These are phyloP conservation scores for Pelusios castaneus DNA, from an alignment of 2,113 vertebrate genomes.

Conservation along the genomic window DNA sequence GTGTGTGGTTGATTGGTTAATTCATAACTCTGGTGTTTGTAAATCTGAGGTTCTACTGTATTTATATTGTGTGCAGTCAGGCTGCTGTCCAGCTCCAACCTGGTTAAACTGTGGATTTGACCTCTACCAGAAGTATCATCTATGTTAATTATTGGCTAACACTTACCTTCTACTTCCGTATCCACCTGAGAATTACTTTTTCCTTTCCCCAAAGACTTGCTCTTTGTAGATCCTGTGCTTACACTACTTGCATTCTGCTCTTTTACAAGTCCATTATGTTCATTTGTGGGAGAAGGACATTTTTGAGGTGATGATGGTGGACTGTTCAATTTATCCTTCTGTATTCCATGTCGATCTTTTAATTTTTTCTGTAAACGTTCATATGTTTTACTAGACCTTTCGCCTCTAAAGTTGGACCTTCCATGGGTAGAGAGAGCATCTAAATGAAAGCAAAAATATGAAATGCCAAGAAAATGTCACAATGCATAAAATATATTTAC, in stretches of 20 bases:
- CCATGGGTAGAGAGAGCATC: slow-evolving; percentile 90
- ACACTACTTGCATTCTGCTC: slow-evolving; percentile 74
- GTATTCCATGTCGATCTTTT: slow-evolving; percentile 91
- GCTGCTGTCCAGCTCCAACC: neutral
- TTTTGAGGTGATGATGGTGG: slow-evolving; percentile 93
- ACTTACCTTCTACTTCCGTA: slow-evolving; percentile 72
- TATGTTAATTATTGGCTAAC: neutral
- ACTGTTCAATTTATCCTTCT: slow-evolving; percentile 89
- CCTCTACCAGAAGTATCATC: neutral
- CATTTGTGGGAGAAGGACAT: slow-evolving; percentile 81
- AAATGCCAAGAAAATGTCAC: neutral
- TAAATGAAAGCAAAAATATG: slow-evolving; percentile 64
- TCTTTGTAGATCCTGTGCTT: slow-evolving; percentile 77
- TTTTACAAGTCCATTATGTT: slow-evolving; percentile 87
- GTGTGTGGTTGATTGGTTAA: too few species aligned
- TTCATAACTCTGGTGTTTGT: too few species aligned
- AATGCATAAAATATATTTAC: neutral
- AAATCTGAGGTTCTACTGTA: too few species aligned
- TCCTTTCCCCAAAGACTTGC: slow-evolving; percentile 77
- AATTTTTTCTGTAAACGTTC: slow-evolving; percentile 96
- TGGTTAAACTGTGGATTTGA: neutral
- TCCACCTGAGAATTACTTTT: slow-evolving; percentile 80
- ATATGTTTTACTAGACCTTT: slow-evolving; percentile 93
- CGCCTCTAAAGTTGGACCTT: slow-evolving; percentile 90
- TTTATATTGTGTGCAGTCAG: neutral